These are phyloP conservation scores for Oasisia sp. DNA, from an alignment of 2,888 invertebrate species.

Conservation along the genomic window DNA sequence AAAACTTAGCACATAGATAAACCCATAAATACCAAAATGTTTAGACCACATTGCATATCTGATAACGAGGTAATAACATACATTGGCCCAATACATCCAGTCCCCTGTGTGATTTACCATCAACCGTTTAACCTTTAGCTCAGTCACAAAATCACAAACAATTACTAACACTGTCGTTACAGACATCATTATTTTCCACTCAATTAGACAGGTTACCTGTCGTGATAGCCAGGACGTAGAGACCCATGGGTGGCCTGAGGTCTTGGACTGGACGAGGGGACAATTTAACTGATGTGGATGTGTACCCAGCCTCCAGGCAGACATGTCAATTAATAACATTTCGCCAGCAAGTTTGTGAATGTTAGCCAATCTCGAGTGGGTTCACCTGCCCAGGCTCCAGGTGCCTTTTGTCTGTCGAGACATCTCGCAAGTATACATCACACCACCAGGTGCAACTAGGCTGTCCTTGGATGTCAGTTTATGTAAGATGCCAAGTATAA, in stretches of 20 bases:
- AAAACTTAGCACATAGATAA: too few species aligned
- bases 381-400: not conserved
- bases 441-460: not conserved
- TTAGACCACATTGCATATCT: too few species aligned
- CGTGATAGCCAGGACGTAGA: not conserved
- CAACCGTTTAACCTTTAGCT: not conserved
- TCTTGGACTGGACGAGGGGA: not conserved
- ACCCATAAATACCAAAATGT: too few species aligned
- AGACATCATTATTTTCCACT: not conserved
- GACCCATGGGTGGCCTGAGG: not conserved
- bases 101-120: not conserved
- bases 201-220: not conserved
- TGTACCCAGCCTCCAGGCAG: not conserved
- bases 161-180: not conserved
- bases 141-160: not conserved
- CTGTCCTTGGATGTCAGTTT: not conserved
- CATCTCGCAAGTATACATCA: not conserved
- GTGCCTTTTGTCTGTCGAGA: not conserved
- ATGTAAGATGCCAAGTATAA: not conserved
- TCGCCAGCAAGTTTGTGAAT: constrained; percentile 1
- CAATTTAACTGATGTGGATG: not conserved
- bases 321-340: not conserved
- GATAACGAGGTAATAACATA: too few species aligned
- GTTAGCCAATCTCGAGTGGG: not conserved
- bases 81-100: too few species aligned